phyloP scores from a whole-genome alignment of 2,113 vertebrate genomes.

The Coptodon rendalli region DNA sequence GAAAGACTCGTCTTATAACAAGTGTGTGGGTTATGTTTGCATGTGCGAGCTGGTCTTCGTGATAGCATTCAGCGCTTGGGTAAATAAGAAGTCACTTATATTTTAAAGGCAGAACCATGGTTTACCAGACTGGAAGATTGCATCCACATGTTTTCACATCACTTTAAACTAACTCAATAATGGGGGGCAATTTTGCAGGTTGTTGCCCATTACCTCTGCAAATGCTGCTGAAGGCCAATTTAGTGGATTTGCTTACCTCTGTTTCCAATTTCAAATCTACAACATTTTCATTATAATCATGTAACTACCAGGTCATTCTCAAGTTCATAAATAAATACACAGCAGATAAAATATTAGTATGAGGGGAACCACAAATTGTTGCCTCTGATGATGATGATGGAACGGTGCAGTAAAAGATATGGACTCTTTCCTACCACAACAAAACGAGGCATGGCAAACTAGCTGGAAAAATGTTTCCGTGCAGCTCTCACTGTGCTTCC shows the following conservation, averaged over 20 bases:
- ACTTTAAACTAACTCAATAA: conserved; percentile 31
- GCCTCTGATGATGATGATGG: conserved; percentile 33
- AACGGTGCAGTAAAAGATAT: neutral
- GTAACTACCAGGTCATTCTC: neutral
- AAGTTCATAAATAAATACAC: neutral
- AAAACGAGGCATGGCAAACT: conserved; percentile 27
- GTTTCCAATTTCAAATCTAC: neutral
- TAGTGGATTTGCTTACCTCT: neutral
- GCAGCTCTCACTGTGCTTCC: conserved; percentile 32
- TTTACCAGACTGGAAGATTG: conserved; percentile 1
- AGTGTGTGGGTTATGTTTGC: neutral
- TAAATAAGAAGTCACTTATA: conserved; percentile 40
- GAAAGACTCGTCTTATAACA: neutral
- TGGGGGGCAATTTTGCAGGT: neutral
- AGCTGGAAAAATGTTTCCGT: conserved; percentile 6
- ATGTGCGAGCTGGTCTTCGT: neutral
- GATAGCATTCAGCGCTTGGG: conserved; percentile 28
- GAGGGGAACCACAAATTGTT: neutral
- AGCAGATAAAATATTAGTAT: neutral
- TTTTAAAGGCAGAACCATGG: conserved; percentile 12
- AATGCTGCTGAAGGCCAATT: neutral
- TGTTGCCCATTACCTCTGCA: neutral
- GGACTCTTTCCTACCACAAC: conserved; percentile 14
- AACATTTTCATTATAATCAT: neutral
- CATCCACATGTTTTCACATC: neutral